Base-by-base conservation (phyloP, 1,140 invertebrate species). In the Achroia grisella region DNA sequence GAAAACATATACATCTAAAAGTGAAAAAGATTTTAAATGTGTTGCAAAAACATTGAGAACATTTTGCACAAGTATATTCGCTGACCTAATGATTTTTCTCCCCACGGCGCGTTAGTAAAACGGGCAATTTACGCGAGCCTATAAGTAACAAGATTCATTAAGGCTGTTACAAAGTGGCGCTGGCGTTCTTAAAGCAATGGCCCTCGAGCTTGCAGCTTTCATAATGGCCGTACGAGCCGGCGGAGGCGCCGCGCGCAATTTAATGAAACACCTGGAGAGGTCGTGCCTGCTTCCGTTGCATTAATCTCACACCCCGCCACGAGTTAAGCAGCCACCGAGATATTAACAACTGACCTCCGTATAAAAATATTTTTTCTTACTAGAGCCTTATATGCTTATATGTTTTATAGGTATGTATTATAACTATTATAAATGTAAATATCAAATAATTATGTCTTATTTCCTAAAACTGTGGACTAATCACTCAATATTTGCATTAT, bases 111-210 rank as follows among this genome's bases (percentile, higher is more conserved):
- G 62, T 71, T 71, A 74, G 71, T 73, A 70, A 82, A 82, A 71
- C 77, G 67, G 74, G 76, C 70, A 81, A 84, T 84, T 84, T 79
- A 77, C 71, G 71, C 66, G 61, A 72, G 70, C 80, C 74, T 79
- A 80, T 82, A 84, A 84, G 77, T 80, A 84, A 82, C 80, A 72
- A 80, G 77, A 78, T 84, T 84, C 77, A 84, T 84, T 84, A 84
- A 77, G 74, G 70, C 66, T 57, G 71, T 84, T 80, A 81, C 80
- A 81, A 84, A 84, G 80, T 84, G 73, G 77, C 74, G 70, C 75
- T 56, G 73, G 69, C 79, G 77, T 84, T 81, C 80, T 84, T 84
- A 78, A 84, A 81, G 75, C 76, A 81, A 84, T 81, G 71, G 77
- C 77, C 71, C 77, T 84, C 72, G 66, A 84, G 75, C 69, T 80